Evolutionary conservation across 2,888 invertebrate species (phyloP), one percentile per base, ranked within the genome.

Genomic region (Leptinotarsa peninsularis): DNA sequence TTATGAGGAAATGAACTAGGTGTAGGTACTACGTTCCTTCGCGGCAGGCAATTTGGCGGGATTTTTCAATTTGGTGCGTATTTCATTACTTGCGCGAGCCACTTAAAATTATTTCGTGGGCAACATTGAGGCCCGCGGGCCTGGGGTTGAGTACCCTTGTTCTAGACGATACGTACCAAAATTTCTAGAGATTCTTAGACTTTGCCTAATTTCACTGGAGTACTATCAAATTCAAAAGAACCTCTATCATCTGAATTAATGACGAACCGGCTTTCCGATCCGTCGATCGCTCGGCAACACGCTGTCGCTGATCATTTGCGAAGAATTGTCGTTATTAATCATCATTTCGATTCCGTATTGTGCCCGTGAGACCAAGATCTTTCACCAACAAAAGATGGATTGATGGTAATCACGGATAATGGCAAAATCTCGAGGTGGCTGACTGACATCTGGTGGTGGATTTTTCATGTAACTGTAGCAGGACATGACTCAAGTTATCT

Each of bases 171-270:
- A 33, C 33, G 33, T 10, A 33, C 10, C 33, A 1, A 33, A 7
- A 33, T 33, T 33, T 33, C 33, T 7, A 1, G 13, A 4, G 50
- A 17, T 4, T 50, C 17, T 1, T 4, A 52, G 5, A 17, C 15
- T 68, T 52, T 50, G 27, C 50, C 15, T 68, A 49, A 67, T 67
- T 67, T 50, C 49, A n/a, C 21, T 49, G 67, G 49, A 67, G 21
- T 67, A 49, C 2, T 3, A 67, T 15, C 49, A 0, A 49, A 67
- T 67, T 67, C 67, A 70, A 71, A 74, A 67, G 49, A 66, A 49
- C 23, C 71, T 56, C 67, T 58, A 71, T 74, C 74, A 74, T 74
- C 66, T 58, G 74, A 74, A 50, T 71, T 71, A 71, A 71, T 74
- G 67, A 56, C 66, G n/a, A 50, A 27, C 27, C 60, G 50, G 56